A percentile compares a stretch with the other conserved stretches of the same genome.
phyloP scores from a whole-genome alignment of 2,113 vertebrate genomes.

The Enhydra lutris region DNA sequence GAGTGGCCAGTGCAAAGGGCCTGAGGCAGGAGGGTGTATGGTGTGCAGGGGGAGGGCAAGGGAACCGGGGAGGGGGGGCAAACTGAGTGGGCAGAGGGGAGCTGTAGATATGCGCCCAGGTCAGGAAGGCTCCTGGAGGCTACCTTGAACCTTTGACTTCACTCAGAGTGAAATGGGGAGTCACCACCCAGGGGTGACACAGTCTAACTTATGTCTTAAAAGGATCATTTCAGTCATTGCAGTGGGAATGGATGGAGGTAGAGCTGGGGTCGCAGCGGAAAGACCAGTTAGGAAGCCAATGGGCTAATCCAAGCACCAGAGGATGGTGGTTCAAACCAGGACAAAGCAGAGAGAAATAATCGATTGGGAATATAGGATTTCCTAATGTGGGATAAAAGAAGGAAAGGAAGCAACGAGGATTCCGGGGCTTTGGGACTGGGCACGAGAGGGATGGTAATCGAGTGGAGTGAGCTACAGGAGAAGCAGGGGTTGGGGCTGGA shows the following conservation, averaged over 20 bases:
- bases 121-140: background rate
- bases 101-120: background rate
- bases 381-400: background rate
- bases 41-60: background rate
- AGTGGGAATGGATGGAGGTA: background rate
- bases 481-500: background rate
- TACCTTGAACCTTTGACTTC: background rate
- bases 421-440: background rate
- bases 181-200: background rate
- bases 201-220: background rate
- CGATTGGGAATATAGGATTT: background rate
- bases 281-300: background rate
- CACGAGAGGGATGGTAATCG: accelerated
- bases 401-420: background rate
- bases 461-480: background rate
- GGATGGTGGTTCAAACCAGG: background rate
- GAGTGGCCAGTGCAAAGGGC: background rate
- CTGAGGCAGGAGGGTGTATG: background rate
- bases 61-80: background rate
- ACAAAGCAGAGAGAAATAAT: background rate
- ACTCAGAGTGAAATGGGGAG: background rate
- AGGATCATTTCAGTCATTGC: background rate
- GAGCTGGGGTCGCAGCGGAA: background rate
- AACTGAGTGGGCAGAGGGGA: background rate
- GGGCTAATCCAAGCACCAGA: background rate